A percentile compares a stretch with the other conserved stretches of the same genome.
Evolutionary conservation across 92 coral and sea anemone species (phyloP).

Genomic region (Umimayanthus kanabou): DNA sequence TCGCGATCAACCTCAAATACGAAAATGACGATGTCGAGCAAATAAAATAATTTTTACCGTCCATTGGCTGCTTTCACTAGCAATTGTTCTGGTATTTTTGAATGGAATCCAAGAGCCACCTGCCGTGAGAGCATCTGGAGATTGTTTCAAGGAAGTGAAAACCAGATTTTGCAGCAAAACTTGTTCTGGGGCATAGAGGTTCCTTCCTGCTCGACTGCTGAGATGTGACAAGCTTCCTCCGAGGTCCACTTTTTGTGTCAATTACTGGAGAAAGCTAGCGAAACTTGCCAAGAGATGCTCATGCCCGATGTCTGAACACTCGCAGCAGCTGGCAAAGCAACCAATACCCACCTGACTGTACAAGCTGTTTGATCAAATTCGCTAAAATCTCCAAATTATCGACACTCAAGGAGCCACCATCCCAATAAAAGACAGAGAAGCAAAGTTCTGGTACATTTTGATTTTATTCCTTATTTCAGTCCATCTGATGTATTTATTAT

Average conservation of each 20-base stretch:
- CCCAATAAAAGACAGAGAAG: not conserved
- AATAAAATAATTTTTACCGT: too few species aligned
- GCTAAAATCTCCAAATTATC: not conserved
- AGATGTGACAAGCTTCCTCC: slow-evolving; percentile 14
- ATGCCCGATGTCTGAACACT: not conserved
- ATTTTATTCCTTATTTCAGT: not conserved
- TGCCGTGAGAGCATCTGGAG: not conserved
- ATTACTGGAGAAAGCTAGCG: not conserved
- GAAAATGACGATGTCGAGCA: not conserved
- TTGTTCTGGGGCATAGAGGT: slow-evolving; percentile 2
- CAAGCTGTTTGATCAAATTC: not conserved
- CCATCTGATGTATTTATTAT: not conserved
- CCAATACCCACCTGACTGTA: not conserved
- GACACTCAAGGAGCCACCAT: not conserved
- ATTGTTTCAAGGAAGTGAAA: slow-evolving; percentile 21
- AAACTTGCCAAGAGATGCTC: slow-evolving; percentile 3
- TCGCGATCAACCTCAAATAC: slow-evolving; percentile 10
- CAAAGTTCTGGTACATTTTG: not conserved
- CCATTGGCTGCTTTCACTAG: not conserved
- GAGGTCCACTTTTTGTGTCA: not conserved
- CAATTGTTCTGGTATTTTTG: not conserved
- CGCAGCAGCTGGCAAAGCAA: not conserved
- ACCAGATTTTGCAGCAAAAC: slow-evolving; percentile 11
- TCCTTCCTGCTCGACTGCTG: slow-evolving; percentile 2
- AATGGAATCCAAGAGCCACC: not conserved